Evolutionary conservation across 2,113 vertebrate species (phyloP).

Genomic region (Dolichotis patagonum): DNA sequence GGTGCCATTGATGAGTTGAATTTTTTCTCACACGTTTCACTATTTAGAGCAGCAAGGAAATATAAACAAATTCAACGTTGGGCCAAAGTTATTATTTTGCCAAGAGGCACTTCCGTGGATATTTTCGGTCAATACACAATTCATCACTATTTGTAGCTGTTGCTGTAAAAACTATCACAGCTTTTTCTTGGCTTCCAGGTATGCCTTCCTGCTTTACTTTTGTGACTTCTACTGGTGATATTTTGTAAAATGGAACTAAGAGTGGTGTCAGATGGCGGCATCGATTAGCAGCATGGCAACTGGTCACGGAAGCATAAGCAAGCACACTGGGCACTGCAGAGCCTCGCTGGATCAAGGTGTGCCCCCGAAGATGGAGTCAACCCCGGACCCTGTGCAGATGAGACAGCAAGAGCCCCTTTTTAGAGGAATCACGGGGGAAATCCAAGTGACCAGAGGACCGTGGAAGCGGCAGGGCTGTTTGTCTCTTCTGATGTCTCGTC

Average conservation of each 20-base stretch:
- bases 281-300: background rate
- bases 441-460: background rate
- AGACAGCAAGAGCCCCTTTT: background rate
- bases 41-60: conserved; percentile 30
- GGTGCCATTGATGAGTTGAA: background rate
- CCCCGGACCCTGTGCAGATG: background rate
- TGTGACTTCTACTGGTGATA: background rate
- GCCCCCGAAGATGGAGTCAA: too few relatives aligned
- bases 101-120: background rate
- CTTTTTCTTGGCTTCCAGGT: background rate
- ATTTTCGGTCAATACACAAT: background rate
- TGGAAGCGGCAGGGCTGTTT: background rate
- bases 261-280: background rate
- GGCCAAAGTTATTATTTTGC: background rate
- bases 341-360: background rate
- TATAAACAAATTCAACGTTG: background rate
- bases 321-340: rapidly evolving
- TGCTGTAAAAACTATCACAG: background rate
- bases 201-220: background rate
- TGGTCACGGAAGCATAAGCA: background rate
- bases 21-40: background rate
- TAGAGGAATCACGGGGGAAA: background rate
- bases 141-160: background rate
- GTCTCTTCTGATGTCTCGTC: background rate
- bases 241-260: background rate